A percentile compares a stretch with the other conserved stretches of the same genome.
Conservation (phyloP, 2,113 vertebrate genomes). For the Pedionomus torquatus region DNA sequence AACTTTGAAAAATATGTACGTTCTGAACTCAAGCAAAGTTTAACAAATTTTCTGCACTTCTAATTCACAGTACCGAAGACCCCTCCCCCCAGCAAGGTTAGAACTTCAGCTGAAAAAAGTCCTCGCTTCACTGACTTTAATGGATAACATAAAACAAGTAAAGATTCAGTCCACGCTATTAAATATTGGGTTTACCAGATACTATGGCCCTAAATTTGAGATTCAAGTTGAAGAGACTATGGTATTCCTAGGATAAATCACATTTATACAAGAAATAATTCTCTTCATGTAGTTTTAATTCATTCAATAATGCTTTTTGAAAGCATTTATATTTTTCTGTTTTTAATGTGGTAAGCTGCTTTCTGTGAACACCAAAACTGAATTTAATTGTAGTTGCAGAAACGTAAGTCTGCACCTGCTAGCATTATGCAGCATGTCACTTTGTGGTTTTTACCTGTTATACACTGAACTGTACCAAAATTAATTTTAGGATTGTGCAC, state of each 20-base stretch:
- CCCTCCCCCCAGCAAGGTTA: neutral
- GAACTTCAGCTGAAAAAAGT: neutral
- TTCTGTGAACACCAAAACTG: neutral
- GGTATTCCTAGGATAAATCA: neutral
- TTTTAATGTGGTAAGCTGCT: neutral
- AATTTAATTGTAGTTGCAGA: neutral
- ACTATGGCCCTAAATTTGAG: neutral
- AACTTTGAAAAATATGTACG: neutral
- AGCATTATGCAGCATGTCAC: neutral
- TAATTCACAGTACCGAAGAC: neutral
- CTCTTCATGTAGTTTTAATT: neutral
- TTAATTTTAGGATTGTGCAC: neutral
- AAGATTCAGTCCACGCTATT: neutral
- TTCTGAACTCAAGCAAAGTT: neutral
- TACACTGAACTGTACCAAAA: neutral
- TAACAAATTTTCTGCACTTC: neutral
- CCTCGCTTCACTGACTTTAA: neutral
- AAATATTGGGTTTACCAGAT: neutral
- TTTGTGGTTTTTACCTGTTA: neutral
- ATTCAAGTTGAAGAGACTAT: neutral
- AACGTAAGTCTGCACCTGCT: neutral
- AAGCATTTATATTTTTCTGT: neutral
- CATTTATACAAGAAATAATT: neutral
- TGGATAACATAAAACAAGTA: neutral
- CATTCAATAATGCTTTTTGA: fast-evolving